These are phyloP conservation scores for Falcaria lacertinaria DNA, from an alignment of 2,888 invertebrate genomes.

Conservation along the genomic window DNA sequence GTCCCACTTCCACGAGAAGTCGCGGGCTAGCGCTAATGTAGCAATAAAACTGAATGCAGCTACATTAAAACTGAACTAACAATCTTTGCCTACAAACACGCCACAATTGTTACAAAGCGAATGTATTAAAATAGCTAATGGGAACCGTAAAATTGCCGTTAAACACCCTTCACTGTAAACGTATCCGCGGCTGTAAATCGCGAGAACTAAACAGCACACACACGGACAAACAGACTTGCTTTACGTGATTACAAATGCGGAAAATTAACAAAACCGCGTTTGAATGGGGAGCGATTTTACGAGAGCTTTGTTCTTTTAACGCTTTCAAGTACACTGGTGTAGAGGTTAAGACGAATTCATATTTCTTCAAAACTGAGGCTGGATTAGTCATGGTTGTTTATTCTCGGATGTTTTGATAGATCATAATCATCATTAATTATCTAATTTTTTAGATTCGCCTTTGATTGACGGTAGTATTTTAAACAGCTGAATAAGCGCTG, in stretches of 20 bases:
- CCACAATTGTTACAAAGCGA: background rate
- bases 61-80: background rate
- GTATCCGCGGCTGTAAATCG: slow-evolving; percentile 19
- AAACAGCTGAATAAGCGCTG: no score
- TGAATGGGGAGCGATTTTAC: slow-evolving; percentile 20
- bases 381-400: no score
- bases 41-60: no score
- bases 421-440: no score
- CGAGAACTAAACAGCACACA: background rate
- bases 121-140: background rate
- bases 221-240: slow-evolving; percentile 5
- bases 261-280: slow-evolving; percentile 28
- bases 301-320: background rate
- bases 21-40: no score
- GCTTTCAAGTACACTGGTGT: slow-evolving; percentile 1
- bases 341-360: no score
- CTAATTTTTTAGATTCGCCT: no score
- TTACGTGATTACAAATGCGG: slow-evolving; percentile 23
- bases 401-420: no score
- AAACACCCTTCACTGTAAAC: slow-evolving; percentile 16
- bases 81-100: background rate
- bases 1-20: no score
- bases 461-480: no score
- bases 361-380: no score
- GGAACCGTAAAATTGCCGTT: background rate